Conservation (phyloP, 1,140 invertebrate species). For the Macrotrachela quadricornifera region DNA sequence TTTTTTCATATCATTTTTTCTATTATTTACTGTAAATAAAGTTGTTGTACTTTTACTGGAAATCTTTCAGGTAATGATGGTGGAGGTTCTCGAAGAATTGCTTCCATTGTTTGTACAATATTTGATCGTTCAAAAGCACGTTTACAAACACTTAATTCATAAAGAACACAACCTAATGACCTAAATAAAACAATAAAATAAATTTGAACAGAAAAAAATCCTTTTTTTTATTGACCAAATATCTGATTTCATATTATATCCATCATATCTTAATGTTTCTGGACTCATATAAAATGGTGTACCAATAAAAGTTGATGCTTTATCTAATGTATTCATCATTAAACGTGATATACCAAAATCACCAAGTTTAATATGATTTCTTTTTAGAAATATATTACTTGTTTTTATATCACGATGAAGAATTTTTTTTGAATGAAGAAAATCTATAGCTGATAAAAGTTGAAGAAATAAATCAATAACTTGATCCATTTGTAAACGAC, state of each 20-base stretch:
- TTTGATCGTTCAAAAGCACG: conserved; percentile 19
- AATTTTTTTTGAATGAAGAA: conserved; percentile 27
- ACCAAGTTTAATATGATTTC: conserved; percentile 26
- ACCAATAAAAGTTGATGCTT: conserved; percentile 21
- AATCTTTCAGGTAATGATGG: no score
- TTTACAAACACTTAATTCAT: conserved; percentile 23
- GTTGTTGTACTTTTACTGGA: no score
- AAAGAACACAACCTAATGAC: conserved; percentile 31
- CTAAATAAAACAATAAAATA: conserved; percentile 23
- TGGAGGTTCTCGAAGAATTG: no score
- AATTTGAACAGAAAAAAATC: no score
- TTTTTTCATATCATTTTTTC: no score
- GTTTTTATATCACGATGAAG: conserved; percentile 31
- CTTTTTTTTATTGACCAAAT: conserved; percentile 15
- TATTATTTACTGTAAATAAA: no score
- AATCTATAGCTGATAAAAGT: conserved; percentile 25
- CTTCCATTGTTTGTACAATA: no score
- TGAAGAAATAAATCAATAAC: conserved; percentile 29
- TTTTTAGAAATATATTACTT: conserved; percentile 28
- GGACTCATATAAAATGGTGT: conserved; percentile 29
- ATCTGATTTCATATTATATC: conserved; percentile 29
- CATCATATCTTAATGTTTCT: conserved; percentile 31
- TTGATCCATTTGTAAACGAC: conserved; percentile 17
- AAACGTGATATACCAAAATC: conserved; percentile 30
- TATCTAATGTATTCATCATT: conserved; percentile 23